phyloP scores from a whole-genome alignment of 2,888 invertebrate species.

The Aporophyla lueneburgensis region DNA sequence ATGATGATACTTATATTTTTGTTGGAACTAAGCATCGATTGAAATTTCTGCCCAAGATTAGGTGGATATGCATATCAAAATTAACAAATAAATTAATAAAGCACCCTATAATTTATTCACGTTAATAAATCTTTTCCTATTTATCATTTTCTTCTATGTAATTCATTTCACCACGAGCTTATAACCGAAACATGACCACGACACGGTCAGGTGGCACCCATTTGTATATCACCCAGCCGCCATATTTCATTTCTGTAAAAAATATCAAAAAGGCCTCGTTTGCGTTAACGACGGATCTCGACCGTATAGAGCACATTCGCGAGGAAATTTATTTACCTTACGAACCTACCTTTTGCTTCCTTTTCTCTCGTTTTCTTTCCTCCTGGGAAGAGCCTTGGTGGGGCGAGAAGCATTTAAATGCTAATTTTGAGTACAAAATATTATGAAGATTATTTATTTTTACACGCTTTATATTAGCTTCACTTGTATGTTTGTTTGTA shows the following conservation, averaged over 20 bases:
- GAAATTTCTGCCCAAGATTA: background rate
- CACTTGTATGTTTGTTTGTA: no score
- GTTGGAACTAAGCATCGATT: background rate
- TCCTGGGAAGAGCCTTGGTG: background rate
- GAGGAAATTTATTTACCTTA: slow-evolving; percentile 32
- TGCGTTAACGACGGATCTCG: slow-evolving; percentile 4
- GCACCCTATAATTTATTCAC: background rate
- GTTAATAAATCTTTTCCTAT: background rate
- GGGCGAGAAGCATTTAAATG: slow-evolving; percentile 48
- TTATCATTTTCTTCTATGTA: background rate
- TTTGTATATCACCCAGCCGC: slow-evolving; percentile 28
- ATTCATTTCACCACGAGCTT: slow-evolving; percentile 1
- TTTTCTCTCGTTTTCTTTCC: slow-evolving; percentile 3
- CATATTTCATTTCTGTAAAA: slow-evolving; percentile 36
- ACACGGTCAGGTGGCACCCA: slow-evolving; percentile 3
- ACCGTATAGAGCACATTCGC: slow-evolving; percentile 30
- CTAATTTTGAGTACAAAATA: slow-evolving; percentile 32
- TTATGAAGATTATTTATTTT: slow-evolving; percentile 31
- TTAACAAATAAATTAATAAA: background rate
- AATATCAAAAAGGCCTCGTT: slow-evolving; percentile 31
- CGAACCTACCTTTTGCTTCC: background rate
- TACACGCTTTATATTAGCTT: no score
- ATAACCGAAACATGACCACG: slow-evolving; percentile 3
- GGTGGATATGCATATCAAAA: background rate
- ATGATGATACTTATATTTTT: background rate